These are phyloP conservation scores for Dryocosmus kuriphilus DNA, from an alignment of 2,888 invertebrate species.

Conservation along the genomic window DNA sequence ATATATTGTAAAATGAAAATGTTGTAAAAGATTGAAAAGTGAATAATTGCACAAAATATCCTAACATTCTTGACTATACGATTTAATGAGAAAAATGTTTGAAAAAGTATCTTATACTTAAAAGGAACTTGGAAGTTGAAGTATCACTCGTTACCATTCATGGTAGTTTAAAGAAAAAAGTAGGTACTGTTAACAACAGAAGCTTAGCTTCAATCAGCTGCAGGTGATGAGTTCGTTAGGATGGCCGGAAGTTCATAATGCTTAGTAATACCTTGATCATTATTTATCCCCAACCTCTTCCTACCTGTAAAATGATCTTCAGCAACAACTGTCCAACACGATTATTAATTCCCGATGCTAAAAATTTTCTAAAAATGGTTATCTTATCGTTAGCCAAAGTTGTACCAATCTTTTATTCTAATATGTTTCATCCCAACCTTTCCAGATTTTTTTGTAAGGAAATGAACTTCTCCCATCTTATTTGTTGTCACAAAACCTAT, in stretches of 20 bases:
- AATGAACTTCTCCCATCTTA: no score
- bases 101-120: no score
- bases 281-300: conserved; percentile 16
- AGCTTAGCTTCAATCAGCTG: conserved; percentile 21
- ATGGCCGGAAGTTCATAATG: conserved; percentile 24
- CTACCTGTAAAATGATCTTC: conserved; percentile 21
- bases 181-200: background rate
- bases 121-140: background rate
- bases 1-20: no score
- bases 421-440: no score
- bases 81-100: no score
- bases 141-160: background rate
- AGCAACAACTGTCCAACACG: background rate
- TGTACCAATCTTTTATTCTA: no score
- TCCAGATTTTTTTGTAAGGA: no score
- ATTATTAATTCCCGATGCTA: background rate
- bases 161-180: background rate
- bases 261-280: conserved; percentile 18
- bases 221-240: conserved; percentile 37
- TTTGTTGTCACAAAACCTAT: no score
- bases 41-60: no score
- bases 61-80: no score
- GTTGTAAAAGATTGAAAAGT: no score
- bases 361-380: background rate
- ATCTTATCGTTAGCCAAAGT: background rate